A percentile compares a stretch with the other conserved stretches of the same genome.
Evolutionary conservation across 2,888 invertebrate species (phyloP).

Genomic region (Zhuqinia jingwanae): DNA sequence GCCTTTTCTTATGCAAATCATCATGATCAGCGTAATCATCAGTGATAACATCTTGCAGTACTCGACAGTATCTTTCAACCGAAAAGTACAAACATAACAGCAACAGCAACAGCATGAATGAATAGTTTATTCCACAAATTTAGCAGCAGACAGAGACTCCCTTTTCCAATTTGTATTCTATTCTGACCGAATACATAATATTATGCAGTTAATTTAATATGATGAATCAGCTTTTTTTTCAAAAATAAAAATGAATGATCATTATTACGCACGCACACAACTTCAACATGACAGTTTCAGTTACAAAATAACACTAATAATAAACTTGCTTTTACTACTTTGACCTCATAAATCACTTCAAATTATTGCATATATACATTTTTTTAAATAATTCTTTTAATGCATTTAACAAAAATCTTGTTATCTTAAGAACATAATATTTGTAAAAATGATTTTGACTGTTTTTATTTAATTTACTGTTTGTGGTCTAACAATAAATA

Average conservation of each 20-base stretch:
- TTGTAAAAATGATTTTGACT: slow-evolving; percentile 2
- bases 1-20: slow-evolving; percentile 6
- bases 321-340: slow-evolving; percentile 10
- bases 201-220: slow-evolving; percentile 7
- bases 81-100: slow-evolving; percentile 11
- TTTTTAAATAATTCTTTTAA: slow-evolving; percentile 12
- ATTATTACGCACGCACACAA: no score
- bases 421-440: slow-evolving; percentile 6
- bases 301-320: slow-evolving; percentile 12
- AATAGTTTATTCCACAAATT: no score
- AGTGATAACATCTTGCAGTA: neutral
- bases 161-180: no score
- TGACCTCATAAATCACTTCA: slow-evolving; percentile 43
- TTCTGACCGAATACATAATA: no score
- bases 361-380: slow-evolving; percentile 41
- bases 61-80: slow-evolving; percentile 9
- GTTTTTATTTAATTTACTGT: neutral
- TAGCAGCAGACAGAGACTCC: no score
- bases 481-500: slow-evolving; percentile 24
- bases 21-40: neutral
- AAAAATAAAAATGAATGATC: no score
- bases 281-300: neutral
- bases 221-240: slow-evolving; percentile 33
- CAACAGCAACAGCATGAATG: no score
- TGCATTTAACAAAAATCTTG: slow-evolving; percentile 1